phyloP scores from a whole-genome alignment of 2,113 vertebrate species.

The Hippocampus zosterae region DNA sequence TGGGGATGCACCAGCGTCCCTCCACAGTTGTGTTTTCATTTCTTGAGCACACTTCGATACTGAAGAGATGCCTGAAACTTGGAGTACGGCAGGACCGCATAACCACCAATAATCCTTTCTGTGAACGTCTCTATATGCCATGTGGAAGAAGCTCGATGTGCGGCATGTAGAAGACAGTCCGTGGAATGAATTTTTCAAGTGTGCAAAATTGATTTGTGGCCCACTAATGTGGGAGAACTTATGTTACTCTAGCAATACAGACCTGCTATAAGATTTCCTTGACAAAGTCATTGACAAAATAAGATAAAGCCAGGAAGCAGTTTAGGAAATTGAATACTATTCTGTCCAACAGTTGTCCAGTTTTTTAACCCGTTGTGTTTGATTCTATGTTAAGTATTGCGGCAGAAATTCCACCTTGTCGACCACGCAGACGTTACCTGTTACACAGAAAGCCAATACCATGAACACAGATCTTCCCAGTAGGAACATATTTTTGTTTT shows the following conservation, averaged over 20 bases:
- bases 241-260: background rate
- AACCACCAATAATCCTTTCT: constrained; percentile 68
- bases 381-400: background rate
- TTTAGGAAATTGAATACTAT: background rate
- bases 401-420: background rate
- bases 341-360: no score
- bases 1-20: constrained; percentile 56
- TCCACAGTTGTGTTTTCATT: constrained; percentile 64
- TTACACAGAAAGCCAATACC: constrained; percentile 31
- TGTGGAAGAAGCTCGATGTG: fast-evolving
- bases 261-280: background rate
- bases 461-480: constrained; percentile 34
- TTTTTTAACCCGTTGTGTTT: background rate
- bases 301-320: no score
- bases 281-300: background rate
- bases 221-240: background rate
- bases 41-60: background rate
- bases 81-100: constrained; percentile 63
- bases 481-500: constrained; percentile 35
- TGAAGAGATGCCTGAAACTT: constrained; percentile 64
- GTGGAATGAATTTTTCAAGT: background rate
- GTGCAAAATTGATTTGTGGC: background rate
- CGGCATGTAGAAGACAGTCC: background rate
- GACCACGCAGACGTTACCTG: constrained; percentile 43
- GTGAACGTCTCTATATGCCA: constrained; percentile 27